Evolutionary conservation across 2,888 invertebrate genomes (phyloP), one percentile per base, ranked within the genome.

Genomic region (Oscheius sp.): DNA sequence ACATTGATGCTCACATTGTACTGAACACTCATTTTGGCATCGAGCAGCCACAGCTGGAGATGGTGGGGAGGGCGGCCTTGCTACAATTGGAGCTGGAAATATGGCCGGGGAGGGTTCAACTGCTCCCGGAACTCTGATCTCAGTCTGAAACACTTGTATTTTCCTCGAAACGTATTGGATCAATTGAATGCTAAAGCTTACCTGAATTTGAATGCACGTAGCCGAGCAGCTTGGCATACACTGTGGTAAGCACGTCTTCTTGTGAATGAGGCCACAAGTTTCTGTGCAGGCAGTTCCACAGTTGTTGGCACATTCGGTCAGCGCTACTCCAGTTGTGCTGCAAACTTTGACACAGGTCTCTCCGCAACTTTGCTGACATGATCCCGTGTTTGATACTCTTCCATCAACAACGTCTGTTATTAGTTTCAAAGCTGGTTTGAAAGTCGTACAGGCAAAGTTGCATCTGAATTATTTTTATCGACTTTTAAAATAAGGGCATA

Each of bases 1-100:
- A 59, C 81, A 81, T 57, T 81, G 81, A 50, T 79, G 79, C 42
- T 81, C 79, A 62, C 81, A 81, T 76, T 79, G 79, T 7, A 79
- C 79, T 70, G 76, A 59, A 53, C 81, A 81, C 66, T 81, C 79
- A 32, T 78, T 76, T 13, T 75, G 65, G 55, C 81, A 81, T 33
- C 75, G 66, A 53, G 74, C 72, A 7, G 74, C 74, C 5, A 77
- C 53, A 9, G 75, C 70, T 13, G 73, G 47, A 66, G 74, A 57
- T 59, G 65, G 48, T 2, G 70, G 58, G 11, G 47, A 7, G 29
- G 58, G 33, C 1, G 70, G 37, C 7, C 47, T 58, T 2, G 59
- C 47, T 13, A 70, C 42, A 7, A 55, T 33, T 42, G 42, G 42
- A 42, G 42, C 4, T 42, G 42, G 42, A 42, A 42, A 42, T 2